Conservation (phyloP, 1,140 invertebrate species). For the Magallana ariakensis region DNA sequence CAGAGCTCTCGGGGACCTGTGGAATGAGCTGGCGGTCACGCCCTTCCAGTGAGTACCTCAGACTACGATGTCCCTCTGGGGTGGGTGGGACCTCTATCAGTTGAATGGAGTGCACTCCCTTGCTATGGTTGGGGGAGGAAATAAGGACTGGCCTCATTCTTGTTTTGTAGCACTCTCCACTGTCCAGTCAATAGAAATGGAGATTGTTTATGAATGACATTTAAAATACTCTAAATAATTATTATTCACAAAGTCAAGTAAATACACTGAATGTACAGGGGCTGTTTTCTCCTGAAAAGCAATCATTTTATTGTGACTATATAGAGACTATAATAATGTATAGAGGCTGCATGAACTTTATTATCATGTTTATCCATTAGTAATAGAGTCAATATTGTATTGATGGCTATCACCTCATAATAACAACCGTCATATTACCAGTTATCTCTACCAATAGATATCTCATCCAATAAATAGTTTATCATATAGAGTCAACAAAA, state of each 20-base stretch:
- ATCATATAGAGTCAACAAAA: background rate
- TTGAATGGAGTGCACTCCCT: conserved; percentile 87
- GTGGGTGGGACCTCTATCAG: conserved; percentile 87
- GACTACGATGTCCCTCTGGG: conserved; percentile 79
- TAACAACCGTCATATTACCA: background rate
- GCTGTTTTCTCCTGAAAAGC: no score
- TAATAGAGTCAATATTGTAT: background rate
- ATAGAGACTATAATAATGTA: no score
- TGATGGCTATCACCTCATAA: background rate
- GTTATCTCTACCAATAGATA: background rate
- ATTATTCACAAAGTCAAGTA: no score
- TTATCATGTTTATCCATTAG: background rate
- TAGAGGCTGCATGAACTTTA: background rate
- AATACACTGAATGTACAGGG: no score
- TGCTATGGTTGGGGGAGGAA: conserved; percentile 78
- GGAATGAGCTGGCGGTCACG: conserved; percentile 1
- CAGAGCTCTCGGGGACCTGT: conserved; percentile 46
- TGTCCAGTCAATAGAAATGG: conserved; percentile 66
- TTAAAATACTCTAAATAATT: background rate
- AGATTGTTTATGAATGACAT: background rate
- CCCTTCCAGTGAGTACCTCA: conserved; percentile 59
- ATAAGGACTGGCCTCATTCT: conserved; percentile 83
- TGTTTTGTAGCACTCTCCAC: conserved; percentile 85
- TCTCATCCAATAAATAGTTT: background rate
- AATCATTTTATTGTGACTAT: no score